Conservation (phyloP, 2,888 invertebrate species). For the Ametastegia equiseti region DNA sequence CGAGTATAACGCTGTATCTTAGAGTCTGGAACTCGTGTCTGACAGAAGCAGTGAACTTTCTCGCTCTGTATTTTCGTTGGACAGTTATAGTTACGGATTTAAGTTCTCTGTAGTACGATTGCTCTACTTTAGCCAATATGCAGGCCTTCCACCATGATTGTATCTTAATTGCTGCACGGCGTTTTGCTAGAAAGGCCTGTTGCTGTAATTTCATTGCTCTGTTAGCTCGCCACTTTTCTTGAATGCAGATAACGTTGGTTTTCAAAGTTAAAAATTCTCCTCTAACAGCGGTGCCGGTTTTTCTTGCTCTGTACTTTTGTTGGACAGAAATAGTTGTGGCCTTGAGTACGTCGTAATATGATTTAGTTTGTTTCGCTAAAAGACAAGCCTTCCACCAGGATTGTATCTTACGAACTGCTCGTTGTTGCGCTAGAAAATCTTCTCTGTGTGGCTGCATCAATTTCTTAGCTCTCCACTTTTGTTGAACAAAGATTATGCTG, state of each 20-base stretch:
- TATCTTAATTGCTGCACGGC: slow-evolving; percentile 68
- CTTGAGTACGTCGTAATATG: slow-evolving; percentile 43
- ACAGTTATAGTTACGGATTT: slow-evolving; percentile 63
- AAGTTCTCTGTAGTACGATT: slow-evolving; percentile 46
- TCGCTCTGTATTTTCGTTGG: slow-evolving; percentile 46
- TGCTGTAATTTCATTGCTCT: slow-evolving; percentile 72
- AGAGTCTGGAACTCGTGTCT: slow-evolving; percentile 63
- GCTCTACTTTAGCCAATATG: slow-evolving; percentile 51
- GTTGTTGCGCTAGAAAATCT: slow-evolving; percentile 60
- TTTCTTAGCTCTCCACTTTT: slow-evolving; percentile 51
- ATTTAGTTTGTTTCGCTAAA: slow-evolving; percentile 50
- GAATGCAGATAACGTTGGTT: slow-evolving; percentile 65
- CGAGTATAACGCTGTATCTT: slow-evolving; percentile 43
- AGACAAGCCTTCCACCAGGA: slow-evolving; percentile 35
- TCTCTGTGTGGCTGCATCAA: slow-evolving; percentile 65
- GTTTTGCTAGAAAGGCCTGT: slow-evolving; percentile 69
- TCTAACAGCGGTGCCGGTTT: slow-evolving; percentile 68
- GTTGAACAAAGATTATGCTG: slow-evolving; percentile 41
- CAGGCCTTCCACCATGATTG: slow-evolving; percentile 74
- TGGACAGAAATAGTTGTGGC: slow-evolving; percentile 72
- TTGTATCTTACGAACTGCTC: slow-evolving; percentile 50
- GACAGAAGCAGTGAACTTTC: slow-evolving; percentile 64
- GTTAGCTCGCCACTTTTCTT: slow-evolving; percentile 71
- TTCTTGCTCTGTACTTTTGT: slow-evolving; percentile 72
- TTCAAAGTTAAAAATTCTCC: slow-evolving; percentile 64